Percentiles rank a stretch among this genome's conserved stretches.
Evolutionary conservation across 2,888 invertebrate species (phyloP).

Genomic region (Helicoverpa assulta): DNA sequence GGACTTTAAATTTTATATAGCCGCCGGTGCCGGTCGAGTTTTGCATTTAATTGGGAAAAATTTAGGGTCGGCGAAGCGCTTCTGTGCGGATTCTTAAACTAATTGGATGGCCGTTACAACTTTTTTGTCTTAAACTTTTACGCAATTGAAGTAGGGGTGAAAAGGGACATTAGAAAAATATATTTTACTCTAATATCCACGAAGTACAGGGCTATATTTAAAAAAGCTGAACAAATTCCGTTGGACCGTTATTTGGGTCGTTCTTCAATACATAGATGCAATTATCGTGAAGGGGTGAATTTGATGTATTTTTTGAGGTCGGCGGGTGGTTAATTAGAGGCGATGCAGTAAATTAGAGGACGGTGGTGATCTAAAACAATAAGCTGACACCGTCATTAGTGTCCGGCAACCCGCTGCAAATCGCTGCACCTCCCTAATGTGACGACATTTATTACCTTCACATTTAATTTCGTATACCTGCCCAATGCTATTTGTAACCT

Average conservation of each 20-base stretch:
- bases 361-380: slow-evolving; percentile 89
- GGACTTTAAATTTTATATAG: slow-evolving; percentile 90
- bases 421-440: slow-evolving; percentile 83
- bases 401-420: slow-evolving; percentile 70
- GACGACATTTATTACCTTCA: slow-evolving; percentile 81
- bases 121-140: slow-evolving; percentile 85
- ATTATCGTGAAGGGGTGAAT: slow-evolving; percentile 83
- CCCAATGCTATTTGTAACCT: slow-evolving; percentile 34
- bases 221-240: slow-evolving; percentile 37
- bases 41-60: slow-evolving; percentile 90
- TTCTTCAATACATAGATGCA: slow-evolving; percentile 76
- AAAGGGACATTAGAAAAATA: slow-evolving; percentile 66
- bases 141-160: slow-evolving; percentile 75
- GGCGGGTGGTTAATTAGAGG: slow-evolving; percentile 83
- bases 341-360: slow-evolving; percentile 86
- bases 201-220: slow-evolving; percentile 50
- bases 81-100: slow-evolving; percentile 89
- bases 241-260: slow-evolving; percentile 71
- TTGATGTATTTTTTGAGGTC: slow-evolving; percentile 76
- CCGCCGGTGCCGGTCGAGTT: slow-evolving; percentile 84
- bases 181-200: slow-evolving; percentile 46
- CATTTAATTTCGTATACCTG: slow-evolving; percentile 74
- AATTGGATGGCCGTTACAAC: slow-evolving; percentile 89
- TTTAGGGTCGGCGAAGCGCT: slow-evolving; percentile 87
- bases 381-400: slow-evolving; percentile 84